These are phyloP conservation scores for Standfussiana lucernea DNA, from an alignment of 2,888 invertebrate genomes.

Conservation along the genomic window DNA sequence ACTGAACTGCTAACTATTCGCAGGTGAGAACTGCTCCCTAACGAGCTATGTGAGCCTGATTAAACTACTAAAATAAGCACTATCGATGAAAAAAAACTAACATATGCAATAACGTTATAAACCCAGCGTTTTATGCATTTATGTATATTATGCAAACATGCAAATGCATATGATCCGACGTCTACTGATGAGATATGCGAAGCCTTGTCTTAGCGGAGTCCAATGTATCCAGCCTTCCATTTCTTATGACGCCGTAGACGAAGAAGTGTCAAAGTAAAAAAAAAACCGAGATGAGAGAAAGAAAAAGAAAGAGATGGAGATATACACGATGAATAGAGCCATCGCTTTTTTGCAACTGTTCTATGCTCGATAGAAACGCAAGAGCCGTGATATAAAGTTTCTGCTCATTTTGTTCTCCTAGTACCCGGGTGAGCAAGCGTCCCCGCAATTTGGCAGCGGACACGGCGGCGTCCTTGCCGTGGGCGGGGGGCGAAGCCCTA, in stretches of 20 bases:
- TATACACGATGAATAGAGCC: not conserved
- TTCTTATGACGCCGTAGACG: too few species aligned
- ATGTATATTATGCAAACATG: too few species aligned
- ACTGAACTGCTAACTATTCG: slow-evolving; percentile 84
- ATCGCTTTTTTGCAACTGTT: not conserved
- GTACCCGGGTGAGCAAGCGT: slow-evolving; percentile 84
- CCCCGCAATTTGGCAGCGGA: slow-evolving; percentile 83
- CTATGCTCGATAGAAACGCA: not conserved
- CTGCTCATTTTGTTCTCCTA: slow-evolving; percentile 56
- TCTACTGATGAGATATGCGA: too few species aligned
- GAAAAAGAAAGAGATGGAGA: slow-evolving; percentile 11
- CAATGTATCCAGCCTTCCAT: too few species aligned
- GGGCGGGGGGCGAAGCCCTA: slow-evolving; percentile 81
- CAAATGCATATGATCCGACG: too few species aligned
- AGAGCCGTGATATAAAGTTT: not conserved
- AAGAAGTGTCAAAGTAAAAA: too few species aligned
- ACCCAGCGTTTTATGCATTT: too few species aligned
- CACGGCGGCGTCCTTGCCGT: slow-evolving; percentile 83
- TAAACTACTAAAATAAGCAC: too few species aligned
- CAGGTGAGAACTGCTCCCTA: slow-evolving; percentile 73
- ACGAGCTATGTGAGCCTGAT: slow-evolving; percentile 13
- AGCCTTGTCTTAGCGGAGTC: too few species aligned
- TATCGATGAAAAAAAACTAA: too few species aligned
- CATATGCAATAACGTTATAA: too few species aligned
- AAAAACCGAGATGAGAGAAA: too few species aligned